These are phyloP conservation scores for Spheniscus humboldti DNA, from an alignment of 2,797 vertebrate genomes.

Conservation along the genomic window DNA sequence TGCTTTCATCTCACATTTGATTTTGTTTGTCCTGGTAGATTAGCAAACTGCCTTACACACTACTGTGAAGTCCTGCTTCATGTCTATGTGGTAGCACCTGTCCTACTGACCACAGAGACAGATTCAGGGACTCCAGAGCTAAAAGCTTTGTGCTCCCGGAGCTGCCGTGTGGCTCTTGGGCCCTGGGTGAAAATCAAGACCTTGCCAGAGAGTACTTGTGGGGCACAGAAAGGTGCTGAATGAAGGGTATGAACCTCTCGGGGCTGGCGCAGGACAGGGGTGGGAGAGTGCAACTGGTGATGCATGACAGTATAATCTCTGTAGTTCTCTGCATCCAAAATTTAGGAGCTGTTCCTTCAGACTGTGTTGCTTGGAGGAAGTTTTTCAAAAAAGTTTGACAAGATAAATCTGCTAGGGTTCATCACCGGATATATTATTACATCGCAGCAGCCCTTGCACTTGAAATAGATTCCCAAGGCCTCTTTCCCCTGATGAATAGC, in stretches of 20 bases:
- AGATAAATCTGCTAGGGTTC: neutral
- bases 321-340: neutral
- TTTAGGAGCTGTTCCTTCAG: slow-evolving; percentile 8
- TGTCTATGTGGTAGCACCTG: neutral
- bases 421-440: neutral
- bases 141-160: neutral
- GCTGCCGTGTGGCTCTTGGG: neutral
- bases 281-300: neutral
- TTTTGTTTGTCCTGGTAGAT: neutral
- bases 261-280: neutral
- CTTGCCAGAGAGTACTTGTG: neutral
- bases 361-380: neutral
- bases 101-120: neutral
- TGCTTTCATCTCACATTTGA: neutral
- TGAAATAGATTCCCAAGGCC: neutral
- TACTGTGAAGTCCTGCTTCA: neutral
- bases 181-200: neutral
- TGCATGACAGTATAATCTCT: neutral
- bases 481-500: neutral
- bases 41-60: neutral
- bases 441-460: neutral
- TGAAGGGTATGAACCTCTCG: neutral
- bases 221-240: neutral
- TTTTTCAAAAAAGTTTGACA: neutral
- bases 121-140: neutral